phyloP scores from a whole-genome alignment of 1,140 invertebrate genomes.

The Brachionus angularis region DNA sequence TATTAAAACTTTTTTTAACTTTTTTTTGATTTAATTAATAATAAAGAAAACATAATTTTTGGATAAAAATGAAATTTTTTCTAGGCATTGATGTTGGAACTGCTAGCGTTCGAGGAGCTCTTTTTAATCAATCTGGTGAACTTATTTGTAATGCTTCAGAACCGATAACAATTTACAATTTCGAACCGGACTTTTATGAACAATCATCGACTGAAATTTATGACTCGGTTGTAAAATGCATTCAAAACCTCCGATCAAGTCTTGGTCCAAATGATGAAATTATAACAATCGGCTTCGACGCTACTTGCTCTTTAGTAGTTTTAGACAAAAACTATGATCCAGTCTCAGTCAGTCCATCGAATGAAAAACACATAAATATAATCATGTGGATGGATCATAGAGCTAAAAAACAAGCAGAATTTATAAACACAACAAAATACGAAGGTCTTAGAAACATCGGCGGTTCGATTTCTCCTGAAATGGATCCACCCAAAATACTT shows the following conservation, averaged over 20 bases:
- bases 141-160: constrained; percentile 65
- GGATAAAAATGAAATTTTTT: constrained; percentile 58
- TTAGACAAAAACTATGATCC: constrained; percentile 69
- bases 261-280: constrained; percentile 66
- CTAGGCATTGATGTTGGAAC: constrained; percentile 91
- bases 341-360: constrained; percentile 60
- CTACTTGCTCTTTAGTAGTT: constrained; percentile 85
- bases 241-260: constrained; percentile 60
- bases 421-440: constrained; percentile 75
- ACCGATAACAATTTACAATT: constrained; percentile 72
- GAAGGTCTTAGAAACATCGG: constrained; percentile 76
- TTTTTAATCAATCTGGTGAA: constrained; percentile 67
- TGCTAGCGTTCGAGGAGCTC: constrained; percentile 74
- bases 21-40: not conserved
- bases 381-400: constrained; percentile 97
- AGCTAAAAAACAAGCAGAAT: constrained; percentile 72
- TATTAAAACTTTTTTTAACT: not conserved
- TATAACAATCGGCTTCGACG: constrained; percentile 78
- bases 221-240: constrained; percentile 66
- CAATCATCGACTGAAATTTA: constrained; percentile 90
- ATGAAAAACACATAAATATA: constrained; percentile 71
- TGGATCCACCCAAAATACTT: constrained; percentile 89
- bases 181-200: constrained; percentile 73
- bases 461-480: constrained; percentile 84
- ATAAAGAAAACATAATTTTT: not conserved